phyloP scores from a whole-genome alignment of 2,113 vertebrate species.

The Phoenicopterus ruber region DNA sequence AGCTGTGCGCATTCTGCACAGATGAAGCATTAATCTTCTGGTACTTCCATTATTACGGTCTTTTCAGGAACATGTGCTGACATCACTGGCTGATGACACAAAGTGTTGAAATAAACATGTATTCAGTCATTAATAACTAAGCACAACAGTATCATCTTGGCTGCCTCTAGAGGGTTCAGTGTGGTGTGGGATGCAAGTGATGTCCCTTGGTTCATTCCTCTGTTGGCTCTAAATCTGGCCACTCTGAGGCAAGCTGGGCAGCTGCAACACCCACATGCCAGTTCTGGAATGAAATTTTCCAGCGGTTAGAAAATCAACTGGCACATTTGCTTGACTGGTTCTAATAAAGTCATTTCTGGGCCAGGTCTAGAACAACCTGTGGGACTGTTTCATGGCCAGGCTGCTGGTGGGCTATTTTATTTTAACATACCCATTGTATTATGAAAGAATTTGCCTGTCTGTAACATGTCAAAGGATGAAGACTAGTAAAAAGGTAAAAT shows the following conservation, averaged over 20 bases:
- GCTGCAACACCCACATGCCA: neutral
- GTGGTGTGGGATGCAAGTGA: neutral
- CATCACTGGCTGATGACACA: neutral
- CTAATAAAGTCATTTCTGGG: neutral
- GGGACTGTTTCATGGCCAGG: constrained; percentile 34
- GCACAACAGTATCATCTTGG: neutral
- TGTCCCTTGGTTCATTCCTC: neutral
- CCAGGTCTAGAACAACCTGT: constrained; percentile 40
- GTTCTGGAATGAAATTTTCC: constrained; percentile 31
- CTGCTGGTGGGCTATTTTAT: constrained; percentile 29
- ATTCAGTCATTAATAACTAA: constrained; percentile 32
- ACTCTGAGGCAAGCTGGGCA: neutral
- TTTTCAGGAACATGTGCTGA: neutral
- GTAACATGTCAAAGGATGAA: neutral
- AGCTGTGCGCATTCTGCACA: neutral
- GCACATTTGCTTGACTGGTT: constrained; percentile 49
- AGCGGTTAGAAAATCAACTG: constrained; percentile 59
- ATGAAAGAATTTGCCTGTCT: constrained; percentile 29
- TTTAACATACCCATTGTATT: neutral
- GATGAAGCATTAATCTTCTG: neutral
- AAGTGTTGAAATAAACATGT: constrained; percentile 30
- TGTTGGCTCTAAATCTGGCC: neutral
- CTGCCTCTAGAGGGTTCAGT: neutral
- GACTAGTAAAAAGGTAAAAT: neutral
- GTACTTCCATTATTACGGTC: neutral